Evolutionary conservation across 2,888 invertebrate genomes (phyloP).

Genomic region (Lasius fuliginosus): DNA sequence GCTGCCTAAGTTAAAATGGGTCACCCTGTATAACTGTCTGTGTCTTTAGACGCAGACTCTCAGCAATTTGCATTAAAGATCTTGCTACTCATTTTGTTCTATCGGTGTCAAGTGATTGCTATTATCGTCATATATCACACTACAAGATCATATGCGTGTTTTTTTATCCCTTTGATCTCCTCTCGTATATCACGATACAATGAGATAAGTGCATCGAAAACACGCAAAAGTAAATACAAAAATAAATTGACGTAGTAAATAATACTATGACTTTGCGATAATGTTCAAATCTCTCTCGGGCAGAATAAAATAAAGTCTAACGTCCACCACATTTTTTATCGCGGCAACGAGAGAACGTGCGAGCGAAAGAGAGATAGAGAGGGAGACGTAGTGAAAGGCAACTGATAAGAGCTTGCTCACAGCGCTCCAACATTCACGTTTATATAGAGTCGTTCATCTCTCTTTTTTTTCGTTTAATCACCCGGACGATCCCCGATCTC

Average conservation of each 20-base stretch:
- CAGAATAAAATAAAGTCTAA: not conserved
- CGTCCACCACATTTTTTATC: not conserved
- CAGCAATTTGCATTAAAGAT: not conserved
- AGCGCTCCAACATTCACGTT: not conserved
- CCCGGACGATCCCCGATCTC: not conserved
- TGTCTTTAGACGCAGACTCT: not conserved
- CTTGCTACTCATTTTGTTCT: not conserved
- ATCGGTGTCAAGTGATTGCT: not conserved
- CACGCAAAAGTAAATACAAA: no score
- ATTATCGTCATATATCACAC: not conserved
- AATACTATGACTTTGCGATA: no score
- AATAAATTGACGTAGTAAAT: no score
- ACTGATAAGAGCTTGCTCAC: not conserved
- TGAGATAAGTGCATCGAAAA: no score
- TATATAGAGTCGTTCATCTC: not conserved
- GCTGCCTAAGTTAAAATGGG: no score
- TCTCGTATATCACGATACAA: no score
- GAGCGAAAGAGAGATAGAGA: not conserved
- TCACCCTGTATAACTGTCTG: not conserved
- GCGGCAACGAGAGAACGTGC: not conserved
- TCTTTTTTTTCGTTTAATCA: not conserved
- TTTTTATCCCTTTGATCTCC: not conserved
- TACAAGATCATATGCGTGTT: not conserved
- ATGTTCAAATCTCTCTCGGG: not conserved
- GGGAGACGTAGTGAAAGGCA: not conserved